phyloP scores from a whole-genome alignment of 1,140 invertebrate species.

The Zaprionus vittiger region DNA sequence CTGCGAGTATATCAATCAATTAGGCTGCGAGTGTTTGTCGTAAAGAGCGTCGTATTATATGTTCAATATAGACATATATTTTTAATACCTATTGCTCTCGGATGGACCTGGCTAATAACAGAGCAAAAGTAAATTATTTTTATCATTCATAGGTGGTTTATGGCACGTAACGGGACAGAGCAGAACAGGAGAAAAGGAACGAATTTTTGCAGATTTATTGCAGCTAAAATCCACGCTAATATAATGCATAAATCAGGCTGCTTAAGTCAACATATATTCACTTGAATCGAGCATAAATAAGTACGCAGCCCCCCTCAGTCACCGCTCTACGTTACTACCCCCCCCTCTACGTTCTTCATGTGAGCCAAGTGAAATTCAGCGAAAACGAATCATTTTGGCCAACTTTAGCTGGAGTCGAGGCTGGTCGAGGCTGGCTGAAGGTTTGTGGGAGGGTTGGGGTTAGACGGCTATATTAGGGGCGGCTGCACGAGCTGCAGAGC shows the following conservation, averaged over 20 bases:
- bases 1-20: conserved; percentile 9
- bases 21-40: conserved; percentile 12
- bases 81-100: neutral
- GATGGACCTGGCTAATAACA: conserved; percentile 32
- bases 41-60: conserved; percentile 12
- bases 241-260: conserved; percentile 80
- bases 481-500: conserved; percentile 20
- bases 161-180: conserved; percentile 35
- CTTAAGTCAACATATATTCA: conserved; percentile 73
- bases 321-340: neutral
- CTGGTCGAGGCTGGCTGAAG: conserved; percentile 7
- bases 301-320: conserved; percentile 15
- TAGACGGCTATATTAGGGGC: conserved; percentile 35
- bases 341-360: conserved; percentile 2
- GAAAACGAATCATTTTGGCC: conserved; percentile 71
- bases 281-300: conserved; percentile 60
- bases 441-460: conserved; percentile 6
- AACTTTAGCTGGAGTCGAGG: conserved; percentile 15
- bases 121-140: conserved; percentile 44
- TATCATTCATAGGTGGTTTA: conserved; percentile 57
- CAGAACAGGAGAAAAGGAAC: neutral
- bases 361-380: conserved; percentile 73
- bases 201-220: conserved; percentile 74
- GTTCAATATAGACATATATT: neutral
- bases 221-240: conserved; percentile 76